Base-by-base conservation (phyloP, 2,797 vertebrate species). In the Denticeps clupeoides region DNA sequence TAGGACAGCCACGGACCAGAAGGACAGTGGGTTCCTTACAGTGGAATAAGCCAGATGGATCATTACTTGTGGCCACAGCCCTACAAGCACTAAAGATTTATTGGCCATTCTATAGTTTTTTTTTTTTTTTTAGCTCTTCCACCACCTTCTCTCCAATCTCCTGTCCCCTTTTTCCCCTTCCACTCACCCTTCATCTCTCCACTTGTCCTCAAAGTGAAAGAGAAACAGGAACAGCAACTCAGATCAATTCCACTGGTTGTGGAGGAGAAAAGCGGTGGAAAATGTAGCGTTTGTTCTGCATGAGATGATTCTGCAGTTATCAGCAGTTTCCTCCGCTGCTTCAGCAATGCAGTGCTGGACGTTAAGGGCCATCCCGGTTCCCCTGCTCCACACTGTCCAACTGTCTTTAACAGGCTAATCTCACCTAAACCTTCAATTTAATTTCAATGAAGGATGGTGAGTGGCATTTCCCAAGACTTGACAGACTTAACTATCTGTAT, bases 221-320 rank as follows among this genome's bases (percentile, higher is more conserved):
- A 35, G 27, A 48, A n/a, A n/a, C n/a, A n/a, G 42, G 21, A 32
- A 22, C 35, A 47, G 50, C 29, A 55, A 49, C 48, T 40, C 22
- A 45, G 63, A 69, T 74, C 64, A 57, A 70, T 70, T 71, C 32
- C 32, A 29, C 49, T 31, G 43, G 48, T 62, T 51, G 59, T 57
- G 53, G 16, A 41, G 46, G 64, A 52, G 57, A 48, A 55, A 60
- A 49, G 24, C 48, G 49, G 46, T 59, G 58, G 56, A 68, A 69
- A 70, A 63, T 52, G 47, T 48, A 45, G 59, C 55, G 55, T 69
- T 68, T 65, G 62, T 69, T 66, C 62, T 58, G 70, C 68, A 59
- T 67, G 61, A 74, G 32, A 44, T 47, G 32, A 27, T 65, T 69
- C 53, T 66, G 67, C 53, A 51, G 51, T 42, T n/a, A 24, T 27